Evolutionary conservation across 2,113 vertebrate species (phyloP), one percentile per base, ranked within the genome.

Genomic region (Hypanus sabinus): DNA sequence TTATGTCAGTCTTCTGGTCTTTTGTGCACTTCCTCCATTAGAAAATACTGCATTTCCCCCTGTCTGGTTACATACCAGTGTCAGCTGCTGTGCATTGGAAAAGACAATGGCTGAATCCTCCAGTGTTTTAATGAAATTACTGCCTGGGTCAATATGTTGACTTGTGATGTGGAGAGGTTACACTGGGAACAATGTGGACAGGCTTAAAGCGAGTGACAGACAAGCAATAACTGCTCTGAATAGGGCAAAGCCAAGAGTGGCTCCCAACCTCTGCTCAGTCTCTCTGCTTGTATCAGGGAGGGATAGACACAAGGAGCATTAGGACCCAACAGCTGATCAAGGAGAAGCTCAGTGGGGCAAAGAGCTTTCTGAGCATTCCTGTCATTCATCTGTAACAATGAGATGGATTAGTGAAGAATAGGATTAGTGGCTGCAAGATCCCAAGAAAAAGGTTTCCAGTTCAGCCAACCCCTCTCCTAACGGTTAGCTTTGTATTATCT

Each of bases 61-160:
- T 93, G 68, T 38, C 38, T 16, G 68, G 68, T 93, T 46, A 93
- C 91, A 93, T 93, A 73, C 91, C 91, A 46, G 33, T 93, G 91
- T 93, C 91, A 93, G 91, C 73, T 93, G 91, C 91, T 75, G 91
- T 73, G 91, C 91, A 73, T 93, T 55, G 27, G 68, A 73, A 93
- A 93, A 73, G 91, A 73, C 91, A 93, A 93, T 75, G 70, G 68
- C 91, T 73, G 68, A 93, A 93, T 46, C 91, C 91, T 55, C 91
- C 73, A 5, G 24, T 73, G 91, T 73, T 93, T 75, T 93, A 93
- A 93, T 93, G 91, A 73, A 70, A 93, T 93, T 93, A 93, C 91
- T 73, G 36, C 70, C 91, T 73, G 68, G 91, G 91, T 93, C 91
- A 93, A 73, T 71, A 73, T 24, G 11, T 36, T 93, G 91, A 93